A percentile compares a stretch with the other conserved stretches of the same genome.
Conservation (phyloP, 2,888 invertebrate species). For the Plusia festucae region DNA sequence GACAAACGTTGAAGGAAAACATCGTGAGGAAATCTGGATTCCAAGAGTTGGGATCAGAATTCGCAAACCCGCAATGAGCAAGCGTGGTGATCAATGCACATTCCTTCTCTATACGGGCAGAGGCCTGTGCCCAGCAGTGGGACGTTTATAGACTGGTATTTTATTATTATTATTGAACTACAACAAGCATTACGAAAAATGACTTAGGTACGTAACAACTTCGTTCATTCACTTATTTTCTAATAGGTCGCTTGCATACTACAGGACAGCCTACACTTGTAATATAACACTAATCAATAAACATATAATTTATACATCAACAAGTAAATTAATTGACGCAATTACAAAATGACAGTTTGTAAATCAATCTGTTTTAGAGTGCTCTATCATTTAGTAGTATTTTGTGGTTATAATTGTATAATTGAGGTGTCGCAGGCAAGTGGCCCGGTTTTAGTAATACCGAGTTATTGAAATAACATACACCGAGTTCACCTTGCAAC, state of each 20-base stretch:
- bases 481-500: background rate
- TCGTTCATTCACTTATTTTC: too few relatives aligned
- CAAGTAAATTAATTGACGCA: background rate
- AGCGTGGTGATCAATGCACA: too few relatives aligned
- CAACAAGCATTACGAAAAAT: too few relatives aligned
- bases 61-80: too few relatives aligned
- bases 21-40: too few relatives aligned
- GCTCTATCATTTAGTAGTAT: background rate
- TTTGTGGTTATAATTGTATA: conserved; percentile 5
- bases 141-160: too few relatives aligned
- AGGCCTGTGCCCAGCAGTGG: too few relatives aligned
- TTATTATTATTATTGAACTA: too few relatives aligned
- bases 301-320: background rate
- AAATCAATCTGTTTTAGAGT: conserved; percentile 1
- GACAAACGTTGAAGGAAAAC: too few relatives aligned
- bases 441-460: background rate
- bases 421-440: background rate
- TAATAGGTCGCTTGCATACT: background rate
- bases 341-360: background rate
- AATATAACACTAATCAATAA: background rate
- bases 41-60: too few relatives aligned
- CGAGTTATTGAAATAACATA: background rate
- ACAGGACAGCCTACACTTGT: background rate
- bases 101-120: too few relatives aligned
- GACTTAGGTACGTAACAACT: too few relatives aligned